Evolutionary conservation across 2,797 vertebrate species (phyloP), one percentile per base, ranked within the genome.

Genomic region (Threskiornis aethiopicus): DNA sequence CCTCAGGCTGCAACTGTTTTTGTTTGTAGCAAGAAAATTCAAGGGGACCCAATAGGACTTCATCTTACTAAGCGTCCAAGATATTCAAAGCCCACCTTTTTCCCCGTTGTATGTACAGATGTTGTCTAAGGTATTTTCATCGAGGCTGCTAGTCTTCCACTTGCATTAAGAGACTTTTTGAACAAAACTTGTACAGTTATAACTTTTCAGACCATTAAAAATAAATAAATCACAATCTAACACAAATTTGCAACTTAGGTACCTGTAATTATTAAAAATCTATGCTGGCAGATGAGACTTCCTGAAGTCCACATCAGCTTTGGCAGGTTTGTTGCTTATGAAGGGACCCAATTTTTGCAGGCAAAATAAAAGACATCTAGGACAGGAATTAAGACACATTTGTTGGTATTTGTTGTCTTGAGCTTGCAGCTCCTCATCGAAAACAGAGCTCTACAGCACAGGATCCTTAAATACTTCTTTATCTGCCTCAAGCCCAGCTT

Each of bases 341-440:
- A 71, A 66, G 47, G 9, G 15, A 84, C 5, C 0, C 0, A 41
- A 12, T 31, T 87, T 62, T 84, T 73, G 37, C 39, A 91, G 15
- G 28, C 6, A 76, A 89, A 80, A 82, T 42, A 42, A 66, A 66
- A 64, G 14, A 59, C 6, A 71, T 18, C 9, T 62, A 87, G 12
- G 44, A 72, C 10, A 65, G 35, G 11, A 69, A 85, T 17, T 22
- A 76, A 71, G 46, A 65, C 11, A 24, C 10, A 20, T 61, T 52
- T 78, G 14, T n/a, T 66, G 21, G 42, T 58, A 66, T 37, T 37
- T 37, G 37, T 37, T 37, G 37, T 75, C 65, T 85, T 33, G 39
- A 76, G 31, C 20, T 73, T 66, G 22, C 26, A 70, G 37, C 4
- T 77, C 51, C 42, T 70, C 29, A 35, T 4, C 0, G 0, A 65